Percentiles rank a stretch among this genome's conserved stretches.
Conservation (phyloP, 2,797 vertebrate genomes). For the Anomalospiza imberbis region DNA sequence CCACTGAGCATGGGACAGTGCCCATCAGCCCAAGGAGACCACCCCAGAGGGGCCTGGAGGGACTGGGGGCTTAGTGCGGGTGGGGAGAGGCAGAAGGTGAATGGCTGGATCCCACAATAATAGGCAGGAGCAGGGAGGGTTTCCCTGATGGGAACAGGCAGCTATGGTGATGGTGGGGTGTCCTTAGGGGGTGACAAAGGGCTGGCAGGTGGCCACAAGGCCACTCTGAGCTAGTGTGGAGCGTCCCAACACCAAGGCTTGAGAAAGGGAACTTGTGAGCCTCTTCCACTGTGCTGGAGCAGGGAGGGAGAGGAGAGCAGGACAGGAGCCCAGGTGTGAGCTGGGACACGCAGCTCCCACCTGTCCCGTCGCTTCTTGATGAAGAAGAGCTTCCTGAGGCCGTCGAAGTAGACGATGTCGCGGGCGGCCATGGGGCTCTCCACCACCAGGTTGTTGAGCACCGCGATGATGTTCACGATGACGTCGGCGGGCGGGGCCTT, state of each 20-base stretch:
- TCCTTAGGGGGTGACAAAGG: not conserved
- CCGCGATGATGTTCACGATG: constrained; percentile 87
- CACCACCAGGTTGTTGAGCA: constrained; percentile 92
- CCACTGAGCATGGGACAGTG: accelerated
- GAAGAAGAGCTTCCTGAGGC: constrained; percentile 82
- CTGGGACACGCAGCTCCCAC: constrained; percentile 53
- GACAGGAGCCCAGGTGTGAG: accelerated
- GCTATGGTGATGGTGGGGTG: accelerated
- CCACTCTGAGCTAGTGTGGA: not conserved
- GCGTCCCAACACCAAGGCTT: not conserved
- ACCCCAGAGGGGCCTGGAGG: not conserved
- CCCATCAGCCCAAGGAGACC: not conserved
- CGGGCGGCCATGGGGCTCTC: constrained; percentile 81
- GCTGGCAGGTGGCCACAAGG: not conserved
- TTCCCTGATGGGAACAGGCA: not conserved
- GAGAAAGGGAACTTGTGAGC: not conserved
- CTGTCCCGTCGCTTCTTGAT: constrained; percentile 79
- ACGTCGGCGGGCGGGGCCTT: constrained; percentile 81
- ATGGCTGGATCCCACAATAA: not conserved
- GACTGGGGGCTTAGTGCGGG: accelerated
- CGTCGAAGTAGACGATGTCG: constrained; percentile 82
- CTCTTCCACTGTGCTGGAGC: accelerated
- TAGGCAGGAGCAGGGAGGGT: not conserved
- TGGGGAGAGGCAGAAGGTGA: not conserved
- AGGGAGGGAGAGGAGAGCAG: not conserved